A percentile compares a stretch with the other conserved stretches of the same genome.
Conservation (phyloP, 2,113 vertebrate genomes). For the Gopherus flavomarginatus region DNA sequence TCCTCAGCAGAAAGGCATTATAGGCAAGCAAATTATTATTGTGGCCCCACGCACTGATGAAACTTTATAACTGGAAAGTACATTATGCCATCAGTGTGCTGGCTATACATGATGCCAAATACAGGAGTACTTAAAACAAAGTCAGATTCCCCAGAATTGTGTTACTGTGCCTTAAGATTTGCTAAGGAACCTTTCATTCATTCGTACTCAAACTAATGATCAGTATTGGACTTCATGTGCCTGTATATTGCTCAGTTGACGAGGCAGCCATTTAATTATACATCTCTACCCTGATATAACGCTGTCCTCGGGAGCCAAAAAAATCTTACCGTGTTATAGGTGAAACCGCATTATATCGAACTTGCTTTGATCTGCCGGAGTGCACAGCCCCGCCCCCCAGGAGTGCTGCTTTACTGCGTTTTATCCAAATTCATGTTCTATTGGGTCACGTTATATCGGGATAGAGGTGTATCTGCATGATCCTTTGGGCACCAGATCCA, state of each 20-base stretch:
- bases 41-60: slow-evolving; percentile 47
- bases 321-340: too few relatives aligned
- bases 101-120: slow-evolving; percentile 51
- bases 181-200: background rate
- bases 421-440: too few relatives aligned
- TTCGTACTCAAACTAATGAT: rapidly evolving
- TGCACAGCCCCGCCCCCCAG: too few relatives aligned
- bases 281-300: too few relatives aligned
- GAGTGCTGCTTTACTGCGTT: too few relatives aligned
- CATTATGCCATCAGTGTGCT: background rate
- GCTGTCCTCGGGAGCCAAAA: too few relatives aligned
- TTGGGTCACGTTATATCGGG: too few relatives aligned
- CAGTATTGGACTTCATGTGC: background rate
- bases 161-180: slow-evolving; percentile 33
- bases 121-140: slow-evolving; percentile 1
- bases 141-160: background rate
- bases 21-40: background rate
- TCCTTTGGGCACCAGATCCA: background rate
- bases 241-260: rapidly evolving
- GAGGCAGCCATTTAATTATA: rapidly evolving
- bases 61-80: slow-evolving; percentile 8
- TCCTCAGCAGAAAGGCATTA: background rate
- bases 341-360: too few relatives aligned
- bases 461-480: background rate
- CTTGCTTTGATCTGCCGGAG: too few relatives aligned